phyloP scores from a whole-genome alignment of 2,797 vertebrate species.

The Mallotus villosus region DNA sequence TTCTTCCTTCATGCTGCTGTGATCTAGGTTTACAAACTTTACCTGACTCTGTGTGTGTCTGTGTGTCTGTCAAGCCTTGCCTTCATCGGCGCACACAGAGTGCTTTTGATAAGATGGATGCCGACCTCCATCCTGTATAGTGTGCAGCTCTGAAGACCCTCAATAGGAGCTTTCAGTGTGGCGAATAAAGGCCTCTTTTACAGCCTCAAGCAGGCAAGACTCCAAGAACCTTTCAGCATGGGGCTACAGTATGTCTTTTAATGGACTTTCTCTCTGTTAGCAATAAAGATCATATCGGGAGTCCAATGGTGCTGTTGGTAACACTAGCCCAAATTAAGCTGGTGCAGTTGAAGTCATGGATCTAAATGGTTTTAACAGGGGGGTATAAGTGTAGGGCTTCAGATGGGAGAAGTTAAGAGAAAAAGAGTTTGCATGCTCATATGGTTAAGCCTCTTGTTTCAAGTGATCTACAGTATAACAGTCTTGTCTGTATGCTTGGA shows the following conservation, averaged over 20 bases:
- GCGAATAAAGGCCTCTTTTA: conserved; percentile 59
- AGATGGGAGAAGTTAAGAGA: conserved; percentile 55
- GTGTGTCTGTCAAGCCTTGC: conserved; percentile 27
- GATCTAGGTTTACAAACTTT: conserved; percentile 41
- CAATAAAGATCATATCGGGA: conserved; percentile 74
- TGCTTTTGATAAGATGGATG: conserved; percentile 57
- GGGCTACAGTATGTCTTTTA: conserved; percentile 62
- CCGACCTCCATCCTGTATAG: conserved; percentile 53
- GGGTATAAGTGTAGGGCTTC: conserved; percentile 34
- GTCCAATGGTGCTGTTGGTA: conserved; percentile 61
- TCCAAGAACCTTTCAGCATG: conserved; percentile 58
- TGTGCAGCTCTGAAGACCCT: conserved; percentile 52
- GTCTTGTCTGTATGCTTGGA: conserved; percentile 49
- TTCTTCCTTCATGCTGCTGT: not conserved
- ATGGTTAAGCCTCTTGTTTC: conserved; percentile 69
- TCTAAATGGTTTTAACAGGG: conserved; percentile 58
- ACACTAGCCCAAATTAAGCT: conserved; percentile 57
- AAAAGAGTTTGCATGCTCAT: conserved; percentile 62
- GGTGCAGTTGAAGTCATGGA: conserved; percentile 43
- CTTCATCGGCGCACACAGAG: conserved; percentile 47
- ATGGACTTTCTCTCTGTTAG: conserved; percentile 61
- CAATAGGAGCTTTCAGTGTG: conserved; percentile 61
- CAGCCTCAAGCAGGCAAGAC: conserved; percentile 52
- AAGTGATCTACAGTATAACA: conserved; percentile 32
- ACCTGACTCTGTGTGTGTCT: conserved; percentile 37